phyloP scores from a whole-genome alignment of 2,113 vertebrate genomes.

The Sorex araneus region DNA sequence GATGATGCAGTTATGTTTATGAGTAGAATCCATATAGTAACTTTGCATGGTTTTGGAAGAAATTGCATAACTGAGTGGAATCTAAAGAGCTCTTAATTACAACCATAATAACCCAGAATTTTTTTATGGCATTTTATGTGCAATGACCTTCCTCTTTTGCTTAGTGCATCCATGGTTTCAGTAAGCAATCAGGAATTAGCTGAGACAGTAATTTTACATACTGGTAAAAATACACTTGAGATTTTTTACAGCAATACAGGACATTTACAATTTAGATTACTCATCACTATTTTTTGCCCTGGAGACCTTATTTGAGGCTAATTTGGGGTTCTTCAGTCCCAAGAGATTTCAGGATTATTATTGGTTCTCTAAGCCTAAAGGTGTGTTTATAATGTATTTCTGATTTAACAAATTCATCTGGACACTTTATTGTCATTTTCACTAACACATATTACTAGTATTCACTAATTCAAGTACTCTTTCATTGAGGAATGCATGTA shows the following conservation, averaged over 20 bases:
- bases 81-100: background rate
- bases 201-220: background rate
- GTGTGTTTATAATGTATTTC: too few species aligned
- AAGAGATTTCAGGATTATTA: too few species aligned
- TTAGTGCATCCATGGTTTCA: background rate
- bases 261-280: background rate
- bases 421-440: too few species aligned
- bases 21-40: background rate
- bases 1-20: background rate
- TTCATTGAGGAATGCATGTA: too few species aligned
- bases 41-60: background rate
- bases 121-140: background rate
- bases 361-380: too few species aligned
- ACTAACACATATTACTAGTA: too few species aligned
- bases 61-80: background rate
- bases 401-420: too few species aligned
- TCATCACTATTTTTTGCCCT: too few species aligned
- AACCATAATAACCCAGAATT: background rate
- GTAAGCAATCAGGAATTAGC: background rate
- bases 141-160: background rate
- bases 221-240: background rate
- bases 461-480: too few species aligned
- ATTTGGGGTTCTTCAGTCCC: too few species aligned
- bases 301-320: too few species aligned
- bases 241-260: background rate